Evolutionary conservation across 1,140 invertebrate species (phyloP), one percentile per base, ranked within the genome.

Genomic region (Aphaenogaster floridana): DNA sequence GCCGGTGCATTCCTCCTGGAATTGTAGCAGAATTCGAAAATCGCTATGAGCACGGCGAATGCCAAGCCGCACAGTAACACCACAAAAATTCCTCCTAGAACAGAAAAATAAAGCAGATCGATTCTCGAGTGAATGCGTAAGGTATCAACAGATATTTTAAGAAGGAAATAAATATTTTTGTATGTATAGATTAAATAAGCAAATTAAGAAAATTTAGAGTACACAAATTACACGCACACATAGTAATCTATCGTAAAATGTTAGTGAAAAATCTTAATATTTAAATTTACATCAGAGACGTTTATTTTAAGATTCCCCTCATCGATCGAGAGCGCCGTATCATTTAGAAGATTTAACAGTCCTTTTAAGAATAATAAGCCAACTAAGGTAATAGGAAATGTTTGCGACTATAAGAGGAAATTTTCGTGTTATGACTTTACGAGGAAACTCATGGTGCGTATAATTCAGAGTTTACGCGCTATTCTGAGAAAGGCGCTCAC

Each of bases 81-180:
- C 17, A 99, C 98, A 93, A 99, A 99, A 7, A 99, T 98, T 50
- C 99, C 99, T 61, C 98, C 97, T 96, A 81, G 0, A 28, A 86
- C 90, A 61, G 91, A 64, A 11, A 48, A 91, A 54, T 42, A 86
- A 11, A 21, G 7, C 2, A 21, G 1, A 5, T 7, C 2, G 13
- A 61, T 21, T 15, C 11, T 45, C 13, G 6, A n/a, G 6, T 4
- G 8, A 2, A 71, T 13, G 54, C 13, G n/a, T 59, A 15, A 45
- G 15, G 36, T 4, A 54, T 71, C 9, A 1, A 17, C 28, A 5
- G 3, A n/a, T 54, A 52, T 36, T 59, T 48, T n/a, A 13, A 13
- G 0, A 71, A 3, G 21, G 3, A 28, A 15, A 28, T 7, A 78
- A 61, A 36, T 7, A 1, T 15, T 64, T 66, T 15, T 21, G 11